Evolutionary conservation across 1,140 invertebrate genomes (phyloP), one percentile per base, ranked within the genome.

Genomic region (Cecropterus lyciades): DNA sequence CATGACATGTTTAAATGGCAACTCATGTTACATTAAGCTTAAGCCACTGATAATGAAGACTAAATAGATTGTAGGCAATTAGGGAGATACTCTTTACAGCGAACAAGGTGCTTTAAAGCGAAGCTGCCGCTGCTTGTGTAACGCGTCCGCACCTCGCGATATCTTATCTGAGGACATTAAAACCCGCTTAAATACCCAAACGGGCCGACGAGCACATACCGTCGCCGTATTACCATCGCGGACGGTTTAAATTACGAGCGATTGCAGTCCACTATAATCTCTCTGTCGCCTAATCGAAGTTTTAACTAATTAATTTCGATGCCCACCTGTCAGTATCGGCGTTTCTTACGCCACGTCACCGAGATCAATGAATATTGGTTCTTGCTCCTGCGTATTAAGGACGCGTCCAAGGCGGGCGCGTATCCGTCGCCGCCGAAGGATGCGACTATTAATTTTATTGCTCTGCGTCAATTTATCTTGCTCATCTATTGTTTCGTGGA

Each of bases 401-500:
- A 20, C 33, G 9, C 30, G 5, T 0, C 13, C 33, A 10, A 16
- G 1, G 1, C 0, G 8, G 13, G 0, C 9, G 51, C 3, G 4
- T 3, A 1, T 17, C 14, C 30, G 33, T 20, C 7, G 52, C 52
- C 37, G 9, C 51, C 52, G 33, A 53, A 37, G 15, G 51, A 15
- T 33, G 27, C 17, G 40, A 27, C 55, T 57, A 57, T 45, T 57
- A 57, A 57, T 57, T 45, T 59, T 27, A 59, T 59, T 59, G 40
- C 42, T 20, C 42, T 45, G 55, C 55, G 55, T 30, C 42, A 40
- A 45, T 46, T 55, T 59, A 59, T 59, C 55, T 27, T 17, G 55
- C 17, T 59, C 55, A 59, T 59, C 55, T 59, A 59, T 59, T 46
- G 55, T 59, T 59, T 59, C 55, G 20, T 46, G 55, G 55, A 59